phyloP scores from a whole-genome alignment of 2,888 invertebrate species.

The Troides helena region DNA sequence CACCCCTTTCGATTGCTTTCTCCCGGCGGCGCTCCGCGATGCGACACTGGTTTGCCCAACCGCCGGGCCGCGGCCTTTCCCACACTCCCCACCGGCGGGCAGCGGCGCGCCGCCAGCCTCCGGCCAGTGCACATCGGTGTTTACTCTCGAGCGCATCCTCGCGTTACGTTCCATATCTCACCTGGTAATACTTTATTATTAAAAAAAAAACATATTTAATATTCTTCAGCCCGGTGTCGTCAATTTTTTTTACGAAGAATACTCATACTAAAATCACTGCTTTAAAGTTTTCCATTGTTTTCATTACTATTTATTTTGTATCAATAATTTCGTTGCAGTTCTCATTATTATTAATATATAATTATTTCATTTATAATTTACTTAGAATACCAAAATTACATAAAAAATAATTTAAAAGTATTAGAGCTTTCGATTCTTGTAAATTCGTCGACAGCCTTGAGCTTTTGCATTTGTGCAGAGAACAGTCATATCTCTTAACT shows the following conservation, averaged over 20 bases:
- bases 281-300: too few species aligned
- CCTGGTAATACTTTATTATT: slow-evolving; percentile 12
- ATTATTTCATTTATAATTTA: not conserved
- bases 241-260: not conserved
- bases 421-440: not conserved
- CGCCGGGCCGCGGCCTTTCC: slow-evolving; percentile 6
- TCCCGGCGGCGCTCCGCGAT: slow-evolving; percentile 4
- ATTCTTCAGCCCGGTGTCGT: not conserved
- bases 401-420: not conserved
- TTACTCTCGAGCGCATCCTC: slow-evolving; percentile 16
- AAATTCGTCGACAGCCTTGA: slow-evolving; percentile 10
- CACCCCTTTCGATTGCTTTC: slow-evolving; percentile 29
- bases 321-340: too few species aligned
- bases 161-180: slow-evolving; percentile 6
- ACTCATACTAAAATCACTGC: not conserved
- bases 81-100: slow-evolving; percentile 18
- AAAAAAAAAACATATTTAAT: not conserved
- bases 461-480: slow-evolving; percentile 1
- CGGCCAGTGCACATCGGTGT: slow-evolving; percentile 20
- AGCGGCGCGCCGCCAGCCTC: not conserved
- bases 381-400: not conserved
- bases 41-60: slow-evolving; percentile 22
- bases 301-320: too few species aligned
- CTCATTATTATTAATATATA: not conserved
- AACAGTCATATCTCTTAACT: not conserved